Evolutionary conservation across 53 echinoderm and acorn worm genomes (phyloP), one percentile per base, ranked within the genome.

Genomic region (Arbacia lixula): DNA sequence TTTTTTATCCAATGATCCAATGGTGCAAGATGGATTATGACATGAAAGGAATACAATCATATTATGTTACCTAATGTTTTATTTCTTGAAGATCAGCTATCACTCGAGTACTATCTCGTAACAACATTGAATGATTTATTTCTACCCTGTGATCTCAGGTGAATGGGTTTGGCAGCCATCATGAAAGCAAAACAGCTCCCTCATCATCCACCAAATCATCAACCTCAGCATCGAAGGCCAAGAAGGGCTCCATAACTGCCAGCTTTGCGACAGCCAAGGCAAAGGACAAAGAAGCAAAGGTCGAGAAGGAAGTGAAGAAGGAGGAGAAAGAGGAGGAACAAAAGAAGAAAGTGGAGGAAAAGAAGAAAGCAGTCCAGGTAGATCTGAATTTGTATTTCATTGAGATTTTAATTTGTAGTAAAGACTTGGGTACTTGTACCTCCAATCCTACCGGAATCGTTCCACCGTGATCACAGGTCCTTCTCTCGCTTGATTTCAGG

Each of bases 331-430:
- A 4, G 12, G 14, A 58, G 11, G 4, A 58, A 58, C 14, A 22
- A 4, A 37, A 77, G 39, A 37, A 24, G 77, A 87, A 87, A 52
- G 87, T 81, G 66, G 89, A 92, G 39, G 49, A 24, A 84, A 87
- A 87, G 58, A 90, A 86, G 66, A 92, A 92, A 67, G 86, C 66
- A 34, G 76, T 64, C 30, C 19, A 16, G 74, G 74, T 74, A 53
- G 22, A 46, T 6, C 46, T 10, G 14, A 46, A 46, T 10, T 10
- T 10, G 8, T 14, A 46, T 46, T 10, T 14, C 8, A 46, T 10
- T 46, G 46, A 46, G 14, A 46, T 46, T 10, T 10, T 6, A 14
- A 10, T 14, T 14, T 10, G 8, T 14, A 46, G 46, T n/a, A n/a
- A n/a, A n/a, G n/a, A n/a, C n/a, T n/a, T n/a, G n/a, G n/a, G n/a